Percentiles rank a stretch among this genome's conserved stretches.
phyloP scores from a whole-genome alignment of 2,888 invertebrate genomes.

The Parnassius glacialis region DNA sequence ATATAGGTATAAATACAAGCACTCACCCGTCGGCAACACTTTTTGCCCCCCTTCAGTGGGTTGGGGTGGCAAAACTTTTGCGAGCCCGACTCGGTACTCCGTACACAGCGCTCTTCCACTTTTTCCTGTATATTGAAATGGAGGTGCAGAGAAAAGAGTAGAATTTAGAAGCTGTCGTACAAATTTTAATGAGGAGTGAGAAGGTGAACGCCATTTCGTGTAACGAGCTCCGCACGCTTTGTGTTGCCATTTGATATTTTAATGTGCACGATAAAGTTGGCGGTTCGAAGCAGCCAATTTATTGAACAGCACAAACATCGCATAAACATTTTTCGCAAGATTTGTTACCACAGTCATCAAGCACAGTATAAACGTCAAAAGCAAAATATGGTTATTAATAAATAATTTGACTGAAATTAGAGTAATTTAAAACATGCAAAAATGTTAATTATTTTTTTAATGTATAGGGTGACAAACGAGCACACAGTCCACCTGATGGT shows the following conservation, averaged over 20 bases:
- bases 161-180: slow-evolving; percentile 79
- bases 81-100: slow-evolving; percentile 73
- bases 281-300: slow-evolving; percentile 39
- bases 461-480: too few relatives aligned
- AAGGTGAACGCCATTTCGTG: slow-evolving; percentile 60
- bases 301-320: slow-evolving; percentile 34
- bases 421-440: too few relatives aligned
- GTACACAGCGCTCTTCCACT: slow-evolving; percentile 80
- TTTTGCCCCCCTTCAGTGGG: slow-evolving; percentile 72
- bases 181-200: slow-evolving; percentile 80
- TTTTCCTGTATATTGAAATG: slow-evolving; percentile 81
- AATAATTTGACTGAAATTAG: too few relatives aligned
- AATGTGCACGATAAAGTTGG: slow-evolving; percentile 41
- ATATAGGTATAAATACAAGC: slow-evolving; percentile 75
- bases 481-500: too few relatives aligned
- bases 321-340: slow-evolving; percentile 33
- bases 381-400: too few relatives aligned
- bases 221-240: slow-evolving; percentile 58
- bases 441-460: too few relatives aligned
- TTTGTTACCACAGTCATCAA: not conserved
- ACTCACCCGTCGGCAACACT: slow-evolving; percentile 78
- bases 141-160: slow-evolving; percentile 80
- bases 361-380: too few relatives aligned
- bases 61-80: slow-evolving; percentile 75
- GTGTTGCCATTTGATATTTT: slow-evolving; percentile 45